These are phyloP conservation scores for Thamnophis sirtalis DNA, from an alignment of 2,113 vertebrate species.

Conservation along the genomic window DNA sequence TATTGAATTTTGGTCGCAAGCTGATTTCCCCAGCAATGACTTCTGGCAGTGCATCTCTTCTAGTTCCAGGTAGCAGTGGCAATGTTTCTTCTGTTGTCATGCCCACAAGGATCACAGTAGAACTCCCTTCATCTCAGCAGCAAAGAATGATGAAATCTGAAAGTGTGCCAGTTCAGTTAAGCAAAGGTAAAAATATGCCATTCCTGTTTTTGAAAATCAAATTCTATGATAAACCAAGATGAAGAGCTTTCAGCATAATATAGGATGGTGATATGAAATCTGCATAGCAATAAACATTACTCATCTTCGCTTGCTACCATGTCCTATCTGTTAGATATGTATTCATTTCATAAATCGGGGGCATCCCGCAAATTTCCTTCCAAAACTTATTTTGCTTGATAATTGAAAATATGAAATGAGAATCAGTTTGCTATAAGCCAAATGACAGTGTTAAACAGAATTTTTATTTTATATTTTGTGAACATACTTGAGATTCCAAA, in stretches of 20 bases:
- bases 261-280: neutral
- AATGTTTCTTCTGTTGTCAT: slow-evolving; percentile 53
- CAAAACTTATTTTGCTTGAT: neutral
- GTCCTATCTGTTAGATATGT: neutral
- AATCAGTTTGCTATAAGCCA: neutral
- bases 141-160: slow-evolving; percentile 92
- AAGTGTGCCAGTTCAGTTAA: slow-evolving; percentile 94
- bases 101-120: slow-evolving; percentile 40
- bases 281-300: neutral
- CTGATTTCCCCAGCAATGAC: slow-evolving; percentile 86
- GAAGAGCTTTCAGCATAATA: neutral
- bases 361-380: neutral
- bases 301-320: neutral
- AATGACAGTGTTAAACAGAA: neutral
- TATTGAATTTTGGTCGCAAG: slow-evolving; percentile 92
- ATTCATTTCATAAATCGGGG: neutral
- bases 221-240: neutral
- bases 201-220: neutral
- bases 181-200: slow-evolving; percentile 81
- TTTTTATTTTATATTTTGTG: neutral
- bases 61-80: slow-evolving; percentile 44
- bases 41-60: slow-evolving; percentile 58
- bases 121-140: slow-evolving; percentile 64
- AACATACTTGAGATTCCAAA: neutral
- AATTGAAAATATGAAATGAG: neutral